phyloP scores from a whole-genome alignment of 2,888 invertebrate species.

The Elgonia sp. region DNA sequence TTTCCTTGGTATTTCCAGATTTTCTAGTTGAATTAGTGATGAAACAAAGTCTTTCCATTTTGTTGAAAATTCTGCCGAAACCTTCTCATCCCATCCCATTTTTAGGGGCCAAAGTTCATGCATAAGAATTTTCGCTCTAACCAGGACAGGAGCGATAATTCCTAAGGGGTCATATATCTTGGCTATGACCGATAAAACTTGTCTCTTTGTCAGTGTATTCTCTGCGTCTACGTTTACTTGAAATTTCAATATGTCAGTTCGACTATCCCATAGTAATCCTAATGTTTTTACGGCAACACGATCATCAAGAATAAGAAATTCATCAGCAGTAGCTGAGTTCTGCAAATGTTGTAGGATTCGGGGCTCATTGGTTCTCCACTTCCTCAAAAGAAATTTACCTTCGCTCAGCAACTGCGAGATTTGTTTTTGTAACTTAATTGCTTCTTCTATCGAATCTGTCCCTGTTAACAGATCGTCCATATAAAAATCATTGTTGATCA shows the following conservation, averaged over 20 bases:
- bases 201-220: slow-evolving; percentile 36
- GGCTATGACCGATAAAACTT: slow-evolving; percentile 63
- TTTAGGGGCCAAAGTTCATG: background rate
- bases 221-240: background rate
- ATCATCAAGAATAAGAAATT: slow-evolving; percentile 46
- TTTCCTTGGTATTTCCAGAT: background rate
- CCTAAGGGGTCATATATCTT: slow-evolving; percentile 72
- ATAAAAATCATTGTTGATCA: slow-evolving; percentile 69
- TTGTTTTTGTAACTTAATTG: slow-evolving; percentile 58
- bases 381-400: slow-evolving; percentile 29
- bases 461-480: slow-evolving; percentile 66
- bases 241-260: slow-evolving; percentile 63
- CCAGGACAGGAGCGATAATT: background rate
- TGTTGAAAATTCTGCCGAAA: background rate
- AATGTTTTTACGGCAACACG: slow-evolving; percentile 63
- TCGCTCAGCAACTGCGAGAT: background rate
- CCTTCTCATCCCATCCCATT: background rate
- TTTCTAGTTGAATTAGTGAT: background rate
- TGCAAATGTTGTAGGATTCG: background rate
- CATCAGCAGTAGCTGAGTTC: background rate
- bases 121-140: background rate
- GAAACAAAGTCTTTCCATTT: background rate
- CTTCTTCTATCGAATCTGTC: slow-evolving; percentile 55
- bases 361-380: slow-evolving; percentile 64
- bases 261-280: slow-evolving; percentile 65